Evolutionary conservation across 2,888 invertebrate genomes (phyloP).

Genomic region (Caenorhabditis afra): DNA sequence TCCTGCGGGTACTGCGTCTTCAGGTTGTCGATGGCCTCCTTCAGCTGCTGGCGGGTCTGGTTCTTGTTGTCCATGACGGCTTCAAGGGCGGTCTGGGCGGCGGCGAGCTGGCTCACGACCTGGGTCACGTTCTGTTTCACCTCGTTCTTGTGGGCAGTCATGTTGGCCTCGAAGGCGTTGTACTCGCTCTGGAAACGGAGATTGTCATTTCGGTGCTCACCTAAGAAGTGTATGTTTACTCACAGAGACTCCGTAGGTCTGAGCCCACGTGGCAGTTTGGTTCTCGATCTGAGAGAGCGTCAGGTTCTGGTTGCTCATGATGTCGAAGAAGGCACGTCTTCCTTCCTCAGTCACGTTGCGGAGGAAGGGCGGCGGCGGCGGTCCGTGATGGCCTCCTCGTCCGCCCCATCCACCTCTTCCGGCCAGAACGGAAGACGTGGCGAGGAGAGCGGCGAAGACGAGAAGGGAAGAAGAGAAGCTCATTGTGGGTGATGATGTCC

Average conservation of each 20-base stretch:
- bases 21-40: conserved; percentile 48
- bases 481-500: conserved; percentile 14
- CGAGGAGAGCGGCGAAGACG: conserved; percentile 17
- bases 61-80: conserved; percentile 53
- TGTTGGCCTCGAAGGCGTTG: conserved; percentile 55
- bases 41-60: conserved; percentile 51
- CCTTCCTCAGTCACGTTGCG: conserved; percentile 57
- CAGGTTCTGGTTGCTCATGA: conserved; percentile 57
- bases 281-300: conserved; percentile 57
- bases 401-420: conserved; percentile 32
- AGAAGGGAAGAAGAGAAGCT: conserved; percentile 16
- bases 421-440: conserved; percentile 14
- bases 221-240: conserved; percentile 3
- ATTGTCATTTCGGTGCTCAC: background rate
- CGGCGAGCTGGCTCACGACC: conserved; percentile 53
- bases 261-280: conserved; percentile 58
- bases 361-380: conserved; percentile 63
- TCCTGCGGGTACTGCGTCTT: conserved; percentile 48
- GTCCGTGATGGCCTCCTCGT: conserved; percentile 42
- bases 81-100: conserved; percentile 50
- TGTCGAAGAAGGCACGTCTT: conserved; percentile 57
- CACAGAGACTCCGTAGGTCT: conserved; percentile 62
- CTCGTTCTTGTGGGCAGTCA: conserved; percentile 48
- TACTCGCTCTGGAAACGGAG: conserved; percentile 55
- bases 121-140: conserved; percentile 58